Evolutionary conservation across 1,140 invertebrate genomes (phyloP), one percentile per base, ranked within the genome.

Genomic region (Hyles euphorbiae): DNA sequence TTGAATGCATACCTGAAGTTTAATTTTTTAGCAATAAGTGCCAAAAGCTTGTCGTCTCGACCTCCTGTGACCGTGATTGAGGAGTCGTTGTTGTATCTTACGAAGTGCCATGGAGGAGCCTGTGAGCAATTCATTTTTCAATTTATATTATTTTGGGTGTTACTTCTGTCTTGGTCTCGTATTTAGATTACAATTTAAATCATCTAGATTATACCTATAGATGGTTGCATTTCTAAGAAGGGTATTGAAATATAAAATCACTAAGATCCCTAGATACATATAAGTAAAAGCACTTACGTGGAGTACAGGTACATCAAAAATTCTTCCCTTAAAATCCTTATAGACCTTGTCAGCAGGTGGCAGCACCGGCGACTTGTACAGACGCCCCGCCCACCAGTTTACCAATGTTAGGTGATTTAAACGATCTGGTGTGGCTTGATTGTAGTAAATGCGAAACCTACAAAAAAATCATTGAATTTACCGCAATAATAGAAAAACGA

Each of bases 21-120:
- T 47, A 94, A 87, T 73, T 93, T 93, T 48, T 90, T 78, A 0
- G 93, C 88, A 47, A 94, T 66, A 0, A 94, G 64, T 0, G 77
- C 78, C 1, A 94, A 76, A 3, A 94, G 80, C 68, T 93, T 91
- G 83, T 94, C 91, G 78, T 94, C 93, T 52, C 93, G 79, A 5
- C 93, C 93, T 5, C 93, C 93, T 1, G 91, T 90, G 3, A 94
- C 92, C 65, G 90, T 84, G n/a, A 93, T 87, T 34, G 85, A 83
- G 2, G 83, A 90, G 55, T 91, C 90, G 61, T 92, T 92, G 22
- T 86, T 83, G 71, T 93, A 92, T 40, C 78, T 89, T 0, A 94
- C 93, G 75, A 94, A 94, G 76, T 93, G 91, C 93, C 93, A 94
- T 3, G 93, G 93, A 0, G 93, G 93, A 54, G 93, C 93, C 93